Base-by-base conservation (phyloP, 1,140 invertebrate species). In the Magallana ariakensis region DNA sequence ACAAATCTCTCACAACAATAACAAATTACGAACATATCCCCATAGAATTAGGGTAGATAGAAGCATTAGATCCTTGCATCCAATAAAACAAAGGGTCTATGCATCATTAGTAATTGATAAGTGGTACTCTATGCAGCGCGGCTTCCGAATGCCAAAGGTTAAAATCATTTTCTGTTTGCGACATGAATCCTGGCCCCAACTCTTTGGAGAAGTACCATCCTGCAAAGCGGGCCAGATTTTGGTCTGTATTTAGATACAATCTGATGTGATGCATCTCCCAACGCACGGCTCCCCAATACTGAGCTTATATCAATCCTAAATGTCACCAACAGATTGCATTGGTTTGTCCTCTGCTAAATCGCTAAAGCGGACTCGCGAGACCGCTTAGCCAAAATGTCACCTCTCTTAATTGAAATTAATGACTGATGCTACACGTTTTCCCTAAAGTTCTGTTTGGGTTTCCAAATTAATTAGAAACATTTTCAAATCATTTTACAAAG, bases 331-430 rank as follows among this genome's bases (percentile, higher is more conserved):
- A 75, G 66, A 75, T 75, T 75, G 66, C 33, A 75, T 26, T 75
- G 66, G 66, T 75, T 75, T 26, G 33, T 75, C 66, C 33, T 26
- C 9, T 26, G 22, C 66, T 75, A 9, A 75, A 75, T 75, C 66
- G 66, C 66, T 26, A 33, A 75, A 75, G 66, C 66, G 22, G 66
- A 19, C 22, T 33, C 66, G 10, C 5, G 66, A 26, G 66, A 75
- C 66, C 66, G 66, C 66, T 75, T 75, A 75, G 66, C 22, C 66
- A 75, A 75, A 75, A 75, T 75, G 66, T 75, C 66, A 75, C 66
- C 66, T 11, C 66, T 75, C 66, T 75, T 75, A 75, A 75, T 75
- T 75, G 66, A 75, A 75, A 75, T 75, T 75, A 75, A 75, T 75
- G 66, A 26, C 66, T 75, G 66, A 75, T 10, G 66, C 13, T 75